Evolutionary conservation across 2,797 vertebrate genomes (phyloP).

Genomic region (Silurus aristotelis): DNA sequence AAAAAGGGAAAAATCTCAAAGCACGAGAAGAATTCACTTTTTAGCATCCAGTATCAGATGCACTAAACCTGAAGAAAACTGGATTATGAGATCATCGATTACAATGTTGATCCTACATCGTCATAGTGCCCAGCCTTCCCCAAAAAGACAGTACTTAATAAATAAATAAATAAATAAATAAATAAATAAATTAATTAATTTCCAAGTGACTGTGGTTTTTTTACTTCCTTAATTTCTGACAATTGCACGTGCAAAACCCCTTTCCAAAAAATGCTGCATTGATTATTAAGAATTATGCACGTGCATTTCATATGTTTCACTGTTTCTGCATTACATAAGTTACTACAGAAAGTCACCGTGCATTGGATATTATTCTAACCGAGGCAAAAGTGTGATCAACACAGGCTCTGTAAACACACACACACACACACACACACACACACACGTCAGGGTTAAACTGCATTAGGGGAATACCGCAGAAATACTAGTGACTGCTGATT

Average conservation of each 20-base stretch:
- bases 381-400: conserved; percentile 21
- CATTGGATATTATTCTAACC: background rate
- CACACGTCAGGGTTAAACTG: background rate
- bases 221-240: background rate
- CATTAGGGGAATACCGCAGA: background rate
- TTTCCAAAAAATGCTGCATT: background rate
- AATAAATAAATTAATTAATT: no score
- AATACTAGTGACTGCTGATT: background rate
- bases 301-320: background rate
- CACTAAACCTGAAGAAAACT: background rate
- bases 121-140: background rate
- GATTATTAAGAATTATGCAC: background rate
- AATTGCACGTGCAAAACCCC: background rate
- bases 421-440: background rate
- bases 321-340: conserved; percentile 16
- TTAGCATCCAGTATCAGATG: no score
- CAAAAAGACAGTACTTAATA: background rate
- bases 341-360: conserved; percentile 21
- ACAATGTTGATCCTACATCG: background rate
- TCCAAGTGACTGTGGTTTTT: no score
- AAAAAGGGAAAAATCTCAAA: background rate
- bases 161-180: no score
- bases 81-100: background rate
- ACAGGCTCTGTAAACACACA: background rate
- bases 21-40: background rate